phyloP scores from a whole-genome alignment of 2,797 vertebrate genomes.

The Craterocephalus amniculus region DNA sequence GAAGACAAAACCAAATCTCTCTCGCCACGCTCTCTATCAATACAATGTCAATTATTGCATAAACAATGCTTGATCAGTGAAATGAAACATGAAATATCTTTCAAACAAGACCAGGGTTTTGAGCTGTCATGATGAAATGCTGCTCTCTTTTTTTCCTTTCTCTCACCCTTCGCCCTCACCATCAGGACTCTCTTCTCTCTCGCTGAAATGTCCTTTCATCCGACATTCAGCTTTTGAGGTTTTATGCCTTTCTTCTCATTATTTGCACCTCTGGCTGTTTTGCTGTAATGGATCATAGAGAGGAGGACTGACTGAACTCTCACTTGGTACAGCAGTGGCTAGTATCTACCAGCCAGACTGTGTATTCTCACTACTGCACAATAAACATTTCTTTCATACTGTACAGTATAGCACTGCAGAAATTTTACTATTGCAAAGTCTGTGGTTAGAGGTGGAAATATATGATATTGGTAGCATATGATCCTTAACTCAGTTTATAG shows the following conservation, averaged over 20 bases:
- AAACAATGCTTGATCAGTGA: neutral
- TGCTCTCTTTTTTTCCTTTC: conserved; percentile 3
- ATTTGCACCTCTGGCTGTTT: conserved; percentile 48
- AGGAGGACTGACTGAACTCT: conserved; percentile 31
- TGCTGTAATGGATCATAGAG: conserved; percentile 39
- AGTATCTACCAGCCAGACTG: conserved; percentile 4
- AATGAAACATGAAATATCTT: conserved; percentile 1
- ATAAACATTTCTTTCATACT: conserved; percentile 19
- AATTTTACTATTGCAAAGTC: neutral
- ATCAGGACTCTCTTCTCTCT: neutral
- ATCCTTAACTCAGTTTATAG: neutral
- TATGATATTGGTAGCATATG: neutral
- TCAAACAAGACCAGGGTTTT: conserved; percentile 16
- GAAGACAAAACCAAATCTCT: neutral
- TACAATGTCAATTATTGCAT: neutral
- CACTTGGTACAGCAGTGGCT: conserved; percentile 28
- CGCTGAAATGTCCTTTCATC: conserved; percentile 38
- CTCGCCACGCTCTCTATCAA: too few species aligned
- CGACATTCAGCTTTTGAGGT: conserved; percentile 45
- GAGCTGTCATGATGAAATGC: conserved; percentile 5
- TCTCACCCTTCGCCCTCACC: conserved; percentile 8
- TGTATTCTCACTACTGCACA: conserved; percentile 11
- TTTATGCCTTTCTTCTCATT: conserved; percentile 44
- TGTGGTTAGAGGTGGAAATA: neutral
- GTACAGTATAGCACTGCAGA: neutral